phyloP scores from a whole-genome alignment of 2,797 vertebrate species.

The Hypotaenidia philippensis region DNA sequence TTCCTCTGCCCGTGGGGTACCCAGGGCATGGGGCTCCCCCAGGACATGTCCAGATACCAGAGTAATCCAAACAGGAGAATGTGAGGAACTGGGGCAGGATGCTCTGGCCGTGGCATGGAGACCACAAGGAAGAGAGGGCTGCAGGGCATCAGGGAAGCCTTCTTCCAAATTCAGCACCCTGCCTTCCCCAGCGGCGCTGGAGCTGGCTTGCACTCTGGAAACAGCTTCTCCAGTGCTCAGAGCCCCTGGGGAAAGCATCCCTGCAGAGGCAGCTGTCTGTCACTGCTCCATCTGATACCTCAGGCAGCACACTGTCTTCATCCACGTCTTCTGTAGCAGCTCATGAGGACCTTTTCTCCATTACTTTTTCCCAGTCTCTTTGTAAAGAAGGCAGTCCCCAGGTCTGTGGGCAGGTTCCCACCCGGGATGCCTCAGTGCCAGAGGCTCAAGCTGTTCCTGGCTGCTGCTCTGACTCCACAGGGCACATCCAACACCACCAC shows the following conservation, averaged over 20 bases:
- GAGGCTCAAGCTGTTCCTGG: not conserved
- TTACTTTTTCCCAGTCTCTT: not conserved
- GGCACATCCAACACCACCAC: not conserved
- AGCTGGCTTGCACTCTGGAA: not conserved
- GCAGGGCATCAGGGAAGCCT: not conserved
- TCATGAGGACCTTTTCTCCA: not conserved
- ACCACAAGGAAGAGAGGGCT: rapidly evolving
- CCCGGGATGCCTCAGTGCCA: not conserved
- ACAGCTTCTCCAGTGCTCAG: not conserved
- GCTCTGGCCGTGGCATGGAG: not conserved
- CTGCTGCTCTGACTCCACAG: not conserved
- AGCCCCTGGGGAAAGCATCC: not conserved
- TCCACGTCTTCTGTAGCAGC: not conserved
- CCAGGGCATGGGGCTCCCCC: too few relatives aligned
- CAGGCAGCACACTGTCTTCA: rapidly evolving
- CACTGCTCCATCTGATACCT: rapidly evolving
- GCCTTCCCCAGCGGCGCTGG: not conserved
- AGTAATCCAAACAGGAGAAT: not conserved
- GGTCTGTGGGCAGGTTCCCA: not conserved
- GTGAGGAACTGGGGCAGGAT: not conserved
- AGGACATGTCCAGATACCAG: rapidly evolving
- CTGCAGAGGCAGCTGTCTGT: rapidly evolving
- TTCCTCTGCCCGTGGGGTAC: not conserved
- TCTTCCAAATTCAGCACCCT: not conserved
- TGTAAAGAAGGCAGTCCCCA: too few relatives aligned